Base-by-base conservation (phyloP, 2,888 invertebrate genomes). In the Philaethria dido region DNA sequence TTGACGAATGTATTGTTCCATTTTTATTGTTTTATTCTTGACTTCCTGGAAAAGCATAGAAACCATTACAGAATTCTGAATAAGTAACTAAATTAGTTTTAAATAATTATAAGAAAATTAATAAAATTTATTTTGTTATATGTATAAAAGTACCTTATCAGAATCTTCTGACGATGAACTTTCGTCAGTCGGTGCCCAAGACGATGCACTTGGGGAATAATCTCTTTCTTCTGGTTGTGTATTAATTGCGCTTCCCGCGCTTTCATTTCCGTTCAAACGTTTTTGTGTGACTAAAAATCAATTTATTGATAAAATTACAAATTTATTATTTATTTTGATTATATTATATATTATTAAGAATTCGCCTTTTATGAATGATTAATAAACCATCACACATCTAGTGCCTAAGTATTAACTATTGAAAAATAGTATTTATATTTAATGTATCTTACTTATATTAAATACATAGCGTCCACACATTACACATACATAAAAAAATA, bases 131-230 rank as follows among this genome's bases (percentile, higher is more conserved):
- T 6, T n/a, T n/a, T n/a, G 3, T 8, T 11, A 29, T 50, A n/a
- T 4, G 8, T 29, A 44, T 11, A 48, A 20, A 29, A 2, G 18
- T 61, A 67, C 66, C 44, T 60, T 59, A 36, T 69, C 66, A 11
- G 70, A 66, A 45, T 71, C 86, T 9, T 78, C 82, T 11, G 81
- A 82, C 1, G 78, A 75, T 3, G 72, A 75, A 9, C 76, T 78
- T 0, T 83, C 81, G n/a, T 82, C 85, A 45, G 85, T 85, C 0
- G 89, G 89, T 20, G 75, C 83, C 90, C 90, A 90, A 0, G 85
- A 86, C 0, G 89, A 87, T 0, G 77, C 84, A 62, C 89, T 88
- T 1, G 84, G 80, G 0, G 87, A 86, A 72, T 75, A 89, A 67
- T 88, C 89, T 11, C 73, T 72, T 0, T 74, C 74, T 16, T 86